These are phyloP conservation scores for Caenorhabditis latens DNA, from an alignment of 1,140 invertebrate species.

Conservation along the genomic window DNA sequence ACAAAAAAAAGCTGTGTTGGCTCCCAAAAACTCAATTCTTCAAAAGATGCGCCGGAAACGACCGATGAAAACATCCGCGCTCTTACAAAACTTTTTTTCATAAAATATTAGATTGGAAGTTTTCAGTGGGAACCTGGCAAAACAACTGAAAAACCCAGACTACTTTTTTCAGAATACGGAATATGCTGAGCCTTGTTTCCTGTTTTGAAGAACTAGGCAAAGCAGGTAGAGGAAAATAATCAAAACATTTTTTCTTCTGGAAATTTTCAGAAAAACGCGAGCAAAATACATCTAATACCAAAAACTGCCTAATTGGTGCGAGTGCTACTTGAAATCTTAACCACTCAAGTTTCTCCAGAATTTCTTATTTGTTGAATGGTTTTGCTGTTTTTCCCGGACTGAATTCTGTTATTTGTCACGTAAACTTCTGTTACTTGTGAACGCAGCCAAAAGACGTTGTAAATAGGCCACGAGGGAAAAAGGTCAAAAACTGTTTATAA, in stretches of 20 bases:
- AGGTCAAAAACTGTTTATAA: background rate
- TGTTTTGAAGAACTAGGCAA: too few relatives aligned
- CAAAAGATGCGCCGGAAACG: background rate
- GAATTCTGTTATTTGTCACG: constrained; percentile 35
- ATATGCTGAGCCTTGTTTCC: too few relatives aligned
- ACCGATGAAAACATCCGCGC: background rate
- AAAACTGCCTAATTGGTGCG: constrained; percentile 7
- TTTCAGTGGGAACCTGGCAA: too few relatives aligned
- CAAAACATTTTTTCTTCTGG: too few relatives aligned
- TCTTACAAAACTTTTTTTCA: background rate
- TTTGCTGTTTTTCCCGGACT: background rate
- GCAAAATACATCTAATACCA: background rate
- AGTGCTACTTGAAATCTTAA: constrained; percentile 21
- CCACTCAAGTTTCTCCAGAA: constrained; percentile 44
- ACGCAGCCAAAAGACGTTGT: background rate
- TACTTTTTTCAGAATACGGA: too few relatives aligned
- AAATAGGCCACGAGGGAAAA: too few relatives aligned
- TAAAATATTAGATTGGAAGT: background rate
- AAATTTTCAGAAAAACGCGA: background rate
- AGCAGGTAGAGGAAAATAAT: too few relatives aligned
- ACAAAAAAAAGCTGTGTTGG: background rate
- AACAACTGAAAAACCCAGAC: too few relatives aligned
- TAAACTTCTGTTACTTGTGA: background rate
- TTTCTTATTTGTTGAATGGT: background rate
- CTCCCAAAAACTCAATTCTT: background rate